Evolutionary conservation across 2,888 invertebrate species (phyloP).

Genomic region (Blastobasis adustella): DNA sequence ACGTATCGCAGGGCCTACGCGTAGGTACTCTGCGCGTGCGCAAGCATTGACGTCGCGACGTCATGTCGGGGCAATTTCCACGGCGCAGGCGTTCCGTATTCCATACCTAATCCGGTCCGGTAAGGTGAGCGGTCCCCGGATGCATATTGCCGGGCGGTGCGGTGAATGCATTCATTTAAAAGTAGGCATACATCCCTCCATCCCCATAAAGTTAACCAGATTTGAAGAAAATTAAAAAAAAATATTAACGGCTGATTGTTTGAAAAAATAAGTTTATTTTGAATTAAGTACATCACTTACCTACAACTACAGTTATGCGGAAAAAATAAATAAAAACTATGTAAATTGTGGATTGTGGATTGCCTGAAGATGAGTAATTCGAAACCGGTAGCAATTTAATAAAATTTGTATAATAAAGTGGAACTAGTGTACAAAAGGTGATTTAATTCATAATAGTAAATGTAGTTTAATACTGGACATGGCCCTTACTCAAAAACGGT

Average conservation of each 20-base stretch:
- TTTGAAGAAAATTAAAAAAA: background rate
- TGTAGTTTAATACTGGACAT: background rate
- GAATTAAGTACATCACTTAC: background rate
- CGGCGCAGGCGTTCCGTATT: constrained; percentile 27
- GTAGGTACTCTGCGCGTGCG: no score
- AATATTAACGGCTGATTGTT: background rate
- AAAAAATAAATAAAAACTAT: no score
- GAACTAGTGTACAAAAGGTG: no score
- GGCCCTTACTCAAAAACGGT: background rate
- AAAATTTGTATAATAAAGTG: no score
- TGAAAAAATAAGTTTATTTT: constrained; percentile 20
- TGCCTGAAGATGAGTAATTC: no score
- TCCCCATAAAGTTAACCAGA: background rate
- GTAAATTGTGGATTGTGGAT: no score
- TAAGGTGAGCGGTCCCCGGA: constrained; percentile 43
- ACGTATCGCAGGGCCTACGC: no score
- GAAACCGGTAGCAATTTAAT: no score
- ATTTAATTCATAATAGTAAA: no score
- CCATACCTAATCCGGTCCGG: constrained; percentile 52
- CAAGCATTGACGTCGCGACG: no score
- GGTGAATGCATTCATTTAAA: no score
- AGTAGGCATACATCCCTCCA: background rate
- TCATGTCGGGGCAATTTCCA: constrained; percentile 22
- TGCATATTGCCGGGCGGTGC: constrained; percentile 14
- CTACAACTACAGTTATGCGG: no score